Conservation (phyloP, 2,113 vertebrate genomes). For the Albula goreensis region DNA sequence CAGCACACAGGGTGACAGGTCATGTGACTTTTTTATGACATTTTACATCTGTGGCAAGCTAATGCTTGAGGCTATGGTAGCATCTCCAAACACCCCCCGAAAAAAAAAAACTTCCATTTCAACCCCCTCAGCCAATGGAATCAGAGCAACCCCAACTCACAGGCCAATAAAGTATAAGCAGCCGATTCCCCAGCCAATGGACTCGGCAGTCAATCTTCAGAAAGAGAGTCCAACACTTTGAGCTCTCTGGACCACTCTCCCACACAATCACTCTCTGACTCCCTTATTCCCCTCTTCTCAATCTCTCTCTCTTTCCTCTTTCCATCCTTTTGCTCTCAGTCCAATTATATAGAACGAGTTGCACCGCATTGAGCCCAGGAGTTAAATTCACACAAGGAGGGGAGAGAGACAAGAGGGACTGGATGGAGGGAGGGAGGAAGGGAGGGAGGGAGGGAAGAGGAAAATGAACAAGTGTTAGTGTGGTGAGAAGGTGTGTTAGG, state of each 20-base stretch:
- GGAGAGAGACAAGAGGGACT: slow-evolving; percentile 35
- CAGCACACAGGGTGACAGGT: too few relatives aligned
- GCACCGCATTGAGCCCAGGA: slow-evolving; percentile 65
- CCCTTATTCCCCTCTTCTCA: slow-evolving; percentile 35
- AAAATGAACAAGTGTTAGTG: slow-evolving; percentile 36
- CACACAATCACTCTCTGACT: slow-evolving; percentile 10
- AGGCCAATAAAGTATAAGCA: neutral
- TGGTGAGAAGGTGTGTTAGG: slow-evolving; percentile 31
- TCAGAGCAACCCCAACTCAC: too few relatives aligned
- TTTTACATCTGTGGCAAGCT: too few relatives aligned
- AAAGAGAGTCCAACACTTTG: neutral
- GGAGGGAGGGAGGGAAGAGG: slow-evolving; percentile 30
- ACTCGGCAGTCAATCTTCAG: neutral
- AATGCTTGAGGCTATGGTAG: too few relatives aligned
- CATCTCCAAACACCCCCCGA: too few relatives aligned
- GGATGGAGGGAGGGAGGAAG: slow-evolving; percentile 26
- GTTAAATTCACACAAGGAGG: slow-evolving; percentile 64
- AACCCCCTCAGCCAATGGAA: neutral
- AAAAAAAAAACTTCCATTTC: too few relatives aligned
- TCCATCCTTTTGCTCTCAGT: slow-evolving; percentile 69
- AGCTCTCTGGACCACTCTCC: neutral
- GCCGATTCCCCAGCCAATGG: neutral
- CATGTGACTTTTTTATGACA: too few relatives aligned
- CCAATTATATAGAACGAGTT: slow-evolving; percentile 75
- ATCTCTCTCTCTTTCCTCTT: slow-evolving; percentile 46